phyloP scores from a whole-genome alignment of 2,113 vertebrate genomes.

The Sceloporus undulatus region DNA sequence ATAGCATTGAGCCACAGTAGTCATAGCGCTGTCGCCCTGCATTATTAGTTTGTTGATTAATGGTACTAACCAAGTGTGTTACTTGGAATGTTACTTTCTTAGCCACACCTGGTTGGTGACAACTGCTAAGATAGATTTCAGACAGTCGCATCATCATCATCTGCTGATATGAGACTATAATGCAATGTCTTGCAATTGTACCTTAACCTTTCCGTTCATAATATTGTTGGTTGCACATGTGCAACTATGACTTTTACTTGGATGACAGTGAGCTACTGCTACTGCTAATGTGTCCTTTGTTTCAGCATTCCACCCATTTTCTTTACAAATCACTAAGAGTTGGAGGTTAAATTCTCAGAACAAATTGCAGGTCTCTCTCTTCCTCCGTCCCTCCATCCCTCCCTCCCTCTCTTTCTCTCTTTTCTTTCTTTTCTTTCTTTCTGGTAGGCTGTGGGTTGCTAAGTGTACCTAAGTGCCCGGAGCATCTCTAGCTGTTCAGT shows the following conservation, averaged over 20 bases:
- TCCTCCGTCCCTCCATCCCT: too few relatives aligned
- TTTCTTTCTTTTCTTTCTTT: neutral
- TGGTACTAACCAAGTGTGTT: neutral
- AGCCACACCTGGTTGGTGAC: neutral
- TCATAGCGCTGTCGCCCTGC: too few relatives aligned
- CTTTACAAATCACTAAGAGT: slow-evolving; percentile 19
- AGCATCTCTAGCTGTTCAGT: slow-evolving; percentile 53
- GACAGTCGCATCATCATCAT: neutral
- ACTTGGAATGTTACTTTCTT: neutral
- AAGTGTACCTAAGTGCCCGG: slow-evolving; percentile 70
- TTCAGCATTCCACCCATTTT: slow-evolving; percentile 5
- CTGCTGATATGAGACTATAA: neutral
- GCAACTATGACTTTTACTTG: neutral
- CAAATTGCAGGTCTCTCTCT: slow-evolving; percentile 55
- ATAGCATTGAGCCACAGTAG: too few relatives aligned
- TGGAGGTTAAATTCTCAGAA: slow-evolving; percentile 37
- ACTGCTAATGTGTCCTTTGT: neutral
- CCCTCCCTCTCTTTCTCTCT: too few relatives aligned
- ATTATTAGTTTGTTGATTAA: too few relatives aligned
- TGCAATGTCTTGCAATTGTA: neutral
- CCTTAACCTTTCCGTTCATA: neutral
- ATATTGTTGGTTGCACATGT: neutral
- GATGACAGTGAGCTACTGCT: neutral
- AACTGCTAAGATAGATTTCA: neutral
- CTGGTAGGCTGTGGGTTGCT: slow-evolving; percentile 66